Conservation (phyloP, 2,113 vertebrate species). For the Hippocampus mohnikei region DNA sequence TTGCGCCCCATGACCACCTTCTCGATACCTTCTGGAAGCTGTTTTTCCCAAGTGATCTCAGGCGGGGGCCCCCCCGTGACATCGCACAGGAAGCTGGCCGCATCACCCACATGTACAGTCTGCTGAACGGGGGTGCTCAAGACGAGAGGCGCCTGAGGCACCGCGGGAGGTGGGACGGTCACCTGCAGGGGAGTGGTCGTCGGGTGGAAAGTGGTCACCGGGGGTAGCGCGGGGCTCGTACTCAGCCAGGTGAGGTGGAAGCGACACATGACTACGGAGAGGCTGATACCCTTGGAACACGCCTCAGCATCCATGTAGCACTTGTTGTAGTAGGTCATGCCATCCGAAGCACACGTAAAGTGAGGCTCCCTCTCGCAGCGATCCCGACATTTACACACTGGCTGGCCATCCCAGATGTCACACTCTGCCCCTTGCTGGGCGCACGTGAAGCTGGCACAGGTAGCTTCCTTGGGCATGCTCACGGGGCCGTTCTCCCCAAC, state of each 20-base stretch:
- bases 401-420: conserved; percentile 92
- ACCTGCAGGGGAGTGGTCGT: conserved; percentile 50
- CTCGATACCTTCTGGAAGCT: conserved; percentile 72
- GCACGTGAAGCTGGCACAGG: conserved; percentile 89
- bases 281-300: conserved; percentile 86
- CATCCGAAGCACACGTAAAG: conserved; percentile 94
- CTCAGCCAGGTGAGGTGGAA: conserved; percentile 90
- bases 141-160: conserved; percentile 71
- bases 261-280: conserved; percentile 86
- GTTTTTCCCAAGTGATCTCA: conserved; percentile 92
- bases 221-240: conserved; percentile 76
- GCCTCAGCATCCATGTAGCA: conserved; percentile 99
- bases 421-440: conserved; percentile 93
- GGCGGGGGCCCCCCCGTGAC: conserved; percentile 81
- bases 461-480: conserved; percentile 85
- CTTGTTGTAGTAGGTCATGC: conserved; percentile 97
- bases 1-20: conserved; percentile 86
- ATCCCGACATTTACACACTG: conserved; percentile 91
- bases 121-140: conserved; percentile 77
- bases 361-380: conserved; percentile 93
- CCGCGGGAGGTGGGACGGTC: conserved; percentile 44
- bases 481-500: conserved; percentile 81
- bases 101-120: conserved; percentile 80
- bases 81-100: conserved; percentile 90
- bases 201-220: conserved; percentile 69